phyloP scores from a whole-genome alignment of 2,113 vertebrate species.

The Corythoichthys haematopterus region DNA sequence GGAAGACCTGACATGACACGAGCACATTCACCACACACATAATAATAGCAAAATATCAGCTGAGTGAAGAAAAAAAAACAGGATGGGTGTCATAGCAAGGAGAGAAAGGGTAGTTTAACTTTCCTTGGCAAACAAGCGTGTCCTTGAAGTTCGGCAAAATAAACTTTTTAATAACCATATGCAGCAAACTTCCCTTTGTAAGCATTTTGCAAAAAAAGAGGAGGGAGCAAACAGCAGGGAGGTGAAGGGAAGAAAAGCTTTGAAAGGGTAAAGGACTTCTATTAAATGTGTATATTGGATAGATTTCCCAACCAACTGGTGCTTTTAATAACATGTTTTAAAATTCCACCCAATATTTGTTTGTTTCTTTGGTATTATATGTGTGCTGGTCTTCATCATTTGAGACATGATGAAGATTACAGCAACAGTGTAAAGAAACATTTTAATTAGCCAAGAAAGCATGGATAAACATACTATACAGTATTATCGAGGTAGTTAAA shows the following conservation, averaged over 20 bases:
- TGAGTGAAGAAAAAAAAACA: conserved; percentile 12
- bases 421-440: not conserved
- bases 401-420: not conserved
- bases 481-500: too few species aligned
- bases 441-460: not conserved
- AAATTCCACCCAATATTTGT: not conserved
- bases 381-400: not conserved
- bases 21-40: not conserved
- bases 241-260: conserved; percentile 10
- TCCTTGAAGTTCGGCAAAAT: conserved; percentile 55
- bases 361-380: too few species aligned
- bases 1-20: too few species aligned
- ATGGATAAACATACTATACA: not conserved
- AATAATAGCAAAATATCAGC: not conserved
- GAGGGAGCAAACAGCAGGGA: conserved; percentile 16
- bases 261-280: conserved; percentile 10
- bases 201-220: conserved; percentile 53
- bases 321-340: not conserved
- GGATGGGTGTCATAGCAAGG: conserved; percentile 1
- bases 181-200: conserved; percentile 56
- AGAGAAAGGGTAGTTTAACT: conserved; percentile 40
- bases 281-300: not conserved
- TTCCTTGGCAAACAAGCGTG: conserved; percentile 51
- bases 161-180: conserved; percentile 55
- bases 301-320: not conserved